Evolutionary conservation across 2,888 invertebrate genomes (phyloP).

Genomic region (Gari tellinella): DNA sequence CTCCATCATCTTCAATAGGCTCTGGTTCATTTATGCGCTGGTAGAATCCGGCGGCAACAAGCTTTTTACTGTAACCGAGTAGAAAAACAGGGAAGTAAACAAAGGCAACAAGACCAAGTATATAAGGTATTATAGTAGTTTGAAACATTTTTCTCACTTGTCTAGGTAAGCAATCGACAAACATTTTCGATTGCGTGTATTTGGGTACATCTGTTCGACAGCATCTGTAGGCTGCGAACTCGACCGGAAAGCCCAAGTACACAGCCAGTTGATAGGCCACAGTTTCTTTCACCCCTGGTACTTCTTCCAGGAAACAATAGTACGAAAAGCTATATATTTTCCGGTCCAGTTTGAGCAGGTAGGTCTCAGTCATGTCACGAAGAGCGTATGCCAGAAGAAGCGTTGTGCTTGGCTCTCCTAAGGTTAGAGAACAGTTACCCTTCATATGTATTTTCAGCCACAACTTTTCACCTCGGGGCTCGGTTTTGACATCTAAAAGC

Average conservation of each 20-base stretch:
- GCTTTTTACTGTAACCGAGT: not conserved
- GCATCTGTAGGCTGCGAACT: slow-evolving; percentile 44
- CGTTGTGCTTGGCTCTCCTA: slow-evolving; percentile 25
- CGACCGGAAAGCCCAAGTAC: slow-evolving; percentile 32
- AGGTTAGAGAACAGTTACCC: slow-evolving; percentile 19
- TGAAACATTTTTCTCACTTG: slow-evolving; percentile 29
- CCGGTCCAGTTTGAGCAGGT: slow-evolving; percentile 6
- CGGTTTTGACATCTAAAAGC: slow-evolving; percentile 33
- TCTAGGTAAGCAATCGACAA: slow-evolving; percentile 8
- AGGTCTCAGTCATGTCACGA: slow-evolving; percentile 23
- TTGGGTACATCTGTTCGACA: slow-evolving; percentile 21
- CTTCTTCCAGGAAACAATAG: slow-evolving; percentile 33
- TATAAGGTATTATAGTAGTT: slow-evolving; percentile 32
- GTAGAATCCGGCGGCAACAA: not conserved
- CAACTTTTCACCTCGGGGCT: not conserved
- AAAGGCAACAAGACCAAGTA: slow-evolving; percentile 32
- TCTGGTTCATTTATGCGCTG: not conserved
- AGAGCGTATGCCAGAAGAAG: slow-evolving; percentile 21
- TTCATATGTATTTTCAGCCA: slow-evolving; percentile 22
- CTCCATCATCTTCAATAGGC: not conserved
- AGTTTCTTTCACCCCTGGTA: slow-evolving; percentile 32
- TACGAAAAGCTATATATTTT: slow-evolving; percentile 29
- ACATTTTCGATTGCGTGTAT: slow-evolving; percentile 4
- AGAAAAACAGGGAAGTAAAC: slow-evolving; percentile 41
- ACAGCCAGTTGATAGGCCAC: slow-evolving; percentile 27